Evolutionary conservation across 2,113 vertebrate species (phyloP), one percentile per base, ranked within the genome.

Genomic region (Neogale vison): DNA sequence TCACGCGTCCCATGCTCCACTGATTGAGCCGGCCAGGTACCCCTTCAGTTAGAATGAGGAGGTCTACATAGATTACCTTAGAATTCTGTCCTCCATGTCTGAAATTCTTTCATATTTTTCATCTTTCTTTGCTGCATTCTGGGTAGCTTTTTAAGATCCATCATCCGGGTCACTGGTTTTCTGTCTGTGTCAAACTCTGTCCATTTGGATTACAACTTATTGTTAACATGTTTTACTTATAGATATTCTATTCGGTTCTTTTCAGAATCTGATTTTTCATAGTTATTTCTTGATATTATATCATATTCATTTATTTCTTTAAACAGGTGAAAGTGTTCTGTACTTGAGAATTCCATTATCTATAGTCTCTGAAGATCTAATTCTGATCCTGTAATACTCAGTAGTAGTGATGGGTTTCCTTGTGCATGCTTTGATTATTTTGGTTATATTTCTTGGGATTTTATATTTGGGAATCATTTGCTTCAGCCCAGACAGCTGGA

Each of bases 371-470:
- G 36, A 94, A 83, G 26, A 63, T 77, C 80, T 88, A 61, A 91
- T 77, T 95, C 12, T 63, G 80, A n/a, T 90, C 63, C 6, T 36
- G 9, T 21, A 74, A 67, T 29, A 69, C 9, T 90, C 36, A 61
- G 15, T 71, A 79, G 36, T 57, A 71, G n/a, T 61, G 52, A 52
- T 47, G 31, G 6, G 17, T 88, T 96, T 91, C 34, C 69, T 83
- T 47, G 63, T 65, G 7, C n/a, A 1, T 71, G 42, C 61, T 81
- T 93, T 74, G 21, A 61, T 65, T 88, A 26, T 61, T 61, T 81
- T 88, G 9, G 36, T 90, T 88, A n/a, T 90, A 23, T 69, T 95
- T 95, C 13, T 83, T 90, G 67, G 7, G 26, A 90, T 72, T 88
- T 96, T 80, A 55, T 65, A 21, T 92, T 0, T 79, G 42, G 61